Evolutionary conservation across 2,888 invertebrate genomes (phyloP).

Genomic region (Drosophila stalkeri): DNA sequence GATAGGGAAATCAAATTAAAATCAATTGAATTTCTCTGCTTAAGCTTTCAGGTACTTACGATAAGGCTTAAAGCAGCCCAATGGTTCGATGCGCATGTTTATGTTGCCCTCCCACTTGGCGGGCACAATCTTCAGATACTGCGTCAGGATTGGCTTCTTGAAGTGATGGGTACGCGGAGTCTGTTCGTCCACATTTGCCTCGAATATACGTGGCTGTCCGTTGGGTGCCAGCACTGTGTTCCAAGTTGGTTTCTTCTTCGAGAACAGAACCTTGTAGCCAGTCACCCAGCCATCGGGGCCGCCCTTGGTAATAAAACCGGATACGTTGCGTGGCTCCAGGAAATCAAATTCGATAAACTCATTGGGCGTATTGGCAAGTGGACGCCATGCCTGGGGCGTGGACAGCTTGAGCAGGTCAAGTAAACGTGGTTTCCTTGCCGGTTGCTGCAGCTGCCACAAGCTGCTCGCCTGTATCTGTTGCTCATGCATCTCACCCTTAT

Average conservation of each 20-base stretch:
- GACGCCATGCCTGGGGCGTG: slow-evolving; percentile 88
- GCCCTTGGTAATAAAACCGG: slow-evolving; percentile 91
- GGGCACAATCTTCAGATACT: slow-evolving; percentile 90
- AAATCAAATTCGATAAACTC: slow-evolving; percentile 93
- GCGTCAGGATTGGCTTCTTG: slow-evolving; percentile 90
- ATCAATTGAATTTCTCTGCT: not conserved
- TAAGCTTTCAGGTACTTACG: slow-evolving; percentile 85
- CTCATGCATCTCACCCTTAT: slow-evolving; percentile 87
- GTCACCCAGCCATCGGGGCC: slow-evolving; percentile 91
- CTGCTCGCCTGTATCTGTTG: slow-evolving; percentile 87
- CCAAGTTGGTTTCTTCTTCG: slow-evolving; percentile 90
- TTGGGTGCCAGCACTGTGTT: slow-evolving; percentile 88
- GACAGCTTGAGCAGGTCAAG: slow-evolving; percentile 83
- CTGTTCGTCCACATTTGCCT: slow-evolving; percentile 90
- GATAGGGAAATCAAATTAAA: not conserved
- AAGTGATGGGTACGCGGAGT: slow-evolving; percentile 89
- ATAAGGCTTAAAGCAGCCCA: slow-evolving; percentile 92
- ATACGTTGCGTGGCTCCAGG: slow-evolving; percentile 90
- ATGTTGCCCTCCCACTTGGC: slow-evolving; percentile 90
- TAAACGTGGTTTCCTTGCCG: slow-evolving; percentile 72
- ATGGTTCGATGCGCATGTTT: slow-evolving; percentile 90
- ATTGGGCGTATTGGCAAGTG: slow-evolving; percentile 88
- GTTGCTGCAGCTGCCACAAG: slow-evolving; percentile 74
- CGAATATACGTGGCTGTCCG: slow-evolving; percentile 87
- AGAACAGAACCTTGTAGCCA: slow-evolving; percentile 90